These are phyloP conservation scores for Lepidothrix coronata DNA, from an alignment of 2,113 vertebrate species.

Conservation along the genomic window DNA sequence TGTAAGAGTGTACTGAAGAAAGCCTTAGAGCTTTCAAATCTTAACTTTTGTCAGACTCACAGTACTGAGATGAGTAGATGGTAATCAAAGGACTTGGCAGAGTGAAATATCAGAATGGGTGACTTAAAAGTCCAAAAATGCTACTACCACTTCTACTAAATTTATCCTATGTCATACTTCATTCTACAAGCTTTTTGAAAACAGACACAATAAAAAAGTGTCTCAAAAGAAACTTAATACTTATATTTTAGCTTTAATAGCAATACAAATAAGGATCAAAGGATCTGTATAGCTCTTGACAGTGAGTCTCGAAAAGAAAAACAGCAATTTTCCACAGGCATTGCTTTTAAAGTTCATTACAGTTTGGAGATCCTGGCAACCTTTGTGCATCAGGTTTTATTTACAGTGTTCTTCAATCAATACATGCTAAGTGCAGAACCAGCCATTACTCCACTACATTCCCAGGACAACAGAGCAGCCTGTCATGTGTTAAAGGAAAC, in stretches of 20 bases:
- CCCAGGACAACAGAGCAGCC: neutral
- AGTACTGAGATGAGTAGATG: neutral
- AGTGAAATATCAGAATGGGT: neutral
- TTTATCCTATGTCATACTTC: neutral
- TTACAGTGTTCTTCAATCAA: neutral
- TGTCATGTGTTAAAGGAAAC: neutral
- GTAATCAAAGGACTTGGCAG: neutral
- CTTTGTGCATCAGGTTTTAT: neutral
- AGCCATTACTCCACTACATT: neutral
- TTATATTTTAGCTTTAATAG: neutral
- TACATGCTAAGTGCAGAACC: neutral
- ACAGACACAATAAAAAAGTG: neutral
- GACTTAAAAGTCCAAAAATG: neutral
- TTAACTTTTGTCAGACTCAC: neutral
- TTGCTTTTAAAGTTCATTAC: neutral
- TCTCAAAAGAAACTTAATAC: neutral
- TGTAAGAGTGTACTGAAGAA: neutral
- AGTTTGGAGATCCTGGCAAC: neutral
- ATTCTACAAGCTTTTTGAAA: neutral
- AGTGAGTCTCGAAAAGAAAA: neutral
- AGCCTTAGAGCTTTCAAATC: neutral
- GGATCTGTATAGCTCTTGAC: neutral
- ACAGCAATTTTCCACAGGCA: neutral
- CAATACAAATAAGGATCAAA: neutral
- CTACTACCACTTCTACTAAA: neutral